Percentiles rank a stretch among this genome's conserved stretches.
Conservation (phyloP, 92 coral and sea anemone species). For the Meandrina meandrites region DNA sequence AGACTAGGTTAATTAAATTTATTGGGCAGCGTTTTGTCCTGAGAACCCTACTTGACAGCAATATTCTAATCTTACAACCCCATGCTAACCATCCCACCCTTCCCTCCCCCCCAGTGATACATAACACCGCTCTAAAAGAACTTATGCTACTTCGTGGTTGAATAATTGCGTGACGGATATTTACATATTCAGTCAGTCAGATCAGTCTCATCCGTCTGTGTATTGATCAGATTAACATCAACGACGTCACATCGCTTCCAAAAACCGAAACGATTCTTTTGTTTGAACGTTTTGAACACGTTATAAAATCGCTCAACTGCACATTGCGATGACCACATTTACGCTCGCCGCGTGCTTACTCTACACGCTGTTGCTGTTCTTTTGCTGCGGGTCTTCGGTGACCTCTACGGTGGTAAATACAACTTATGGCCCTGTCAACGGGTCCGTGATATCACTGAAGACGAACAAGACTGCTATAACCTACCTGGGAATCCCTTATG, state of each 20-base stretch:
- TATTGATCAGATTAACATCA: not conserved
- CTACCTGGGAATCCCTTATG: conserved; percentile 26
- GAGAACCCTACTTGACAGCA: too few species aligned
- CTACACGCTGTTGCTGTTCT: not conserved
- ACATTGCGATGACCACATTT: not conserved
- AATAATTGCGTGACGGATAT: not conserved
- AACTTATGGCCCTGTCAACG: not conserved
- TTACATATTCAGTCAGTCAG: too few species aligned
- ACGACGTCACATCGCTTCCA: not conserved
- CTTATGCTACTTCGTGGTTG: too few species aligned
- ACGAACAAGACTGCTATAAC: conserved; percentile 23
- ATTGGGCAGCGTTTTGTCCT: too few species aligned
- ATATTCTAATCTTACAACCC: too few species aligned
- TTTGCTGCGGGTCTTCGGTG: not conserved
- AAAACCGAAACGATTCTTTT: not conserved
- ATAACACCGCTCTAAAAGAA: too few species aligned
- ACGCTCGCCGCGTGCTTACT: not conserved
- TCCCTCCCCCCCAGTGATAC: too few species aligned
- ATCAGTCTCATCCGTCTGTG: not conserved
- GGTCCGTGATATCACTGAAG: not conserved
- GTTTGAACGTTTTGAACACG: too few species aligned
- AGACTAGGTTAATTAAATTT: too few species aligned
- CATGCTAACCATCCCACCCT: too few species aligned
- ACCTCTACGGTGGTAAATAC: not conserved
- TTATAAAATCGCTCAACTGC: not conserved